Evolutionary conservation across 2,113 vertebrate species (phyloP), one percentile per base, ranked within the genome.

Genomic region (Glareola pratincola): DNA sequence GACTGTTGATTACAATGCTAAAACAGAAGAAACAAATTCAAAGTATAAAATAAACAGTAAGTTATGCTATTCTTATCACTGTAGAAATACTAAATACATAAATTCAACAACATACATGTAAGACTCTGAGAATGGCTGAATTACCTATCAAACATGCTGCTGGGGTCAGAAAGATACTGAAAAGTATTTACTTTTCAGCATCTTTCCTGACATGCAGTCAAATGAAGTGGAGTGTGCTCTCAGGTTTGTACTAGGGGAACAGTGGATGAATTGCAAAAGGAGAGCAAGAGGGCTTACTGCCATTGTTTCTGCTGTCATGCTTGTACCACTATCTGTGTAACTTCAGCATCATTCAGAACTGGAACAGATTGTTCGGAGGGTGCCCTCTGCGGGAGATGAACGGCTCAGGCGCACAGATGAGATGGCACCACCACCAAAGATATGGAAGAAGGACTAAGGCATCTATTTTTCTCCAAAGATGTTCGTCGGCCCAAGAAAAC

Each of bases 321-420:
- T 66, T 11, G 6, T 24, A 27, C 17, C 7, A 1, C 13, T 29
- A 0, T 20, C n/a, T 32, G 0, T 15, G 11, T 26, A 34, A n/a
- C n/a, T 82, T 54, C 19, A n/a, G 32, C 12, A 5, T 50, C 2
- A 0, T 27, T 68, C 39, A 20, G 8, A 83, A 37, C 9, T 29
- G 32, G 51, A 92, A 56, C 54, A 64, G 37, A 26, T 48, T 0
- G 7, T 51, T 91, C 2, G 1, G 37, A 83, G 72, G 71, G 63
- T 88, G 86, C 72, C 83, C 75, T 94, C 79, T 68, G 93, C 2
- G 45, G 85, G 89, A 91, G 26, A 34, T 12, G 6, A 43, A 47
- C 26, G 53, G 34, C 16, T 76, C 13, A 14, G 21, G 72, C 85
- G 34, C 15, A 6, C 12, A 68, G 23, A 11, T 2, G 10, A 67